These are phyloP conservation scores for Neocloeon triangulifer DNA, from an alignment of 1,140 invertebrate genomes.

Conservation along the genomic window DNA sequence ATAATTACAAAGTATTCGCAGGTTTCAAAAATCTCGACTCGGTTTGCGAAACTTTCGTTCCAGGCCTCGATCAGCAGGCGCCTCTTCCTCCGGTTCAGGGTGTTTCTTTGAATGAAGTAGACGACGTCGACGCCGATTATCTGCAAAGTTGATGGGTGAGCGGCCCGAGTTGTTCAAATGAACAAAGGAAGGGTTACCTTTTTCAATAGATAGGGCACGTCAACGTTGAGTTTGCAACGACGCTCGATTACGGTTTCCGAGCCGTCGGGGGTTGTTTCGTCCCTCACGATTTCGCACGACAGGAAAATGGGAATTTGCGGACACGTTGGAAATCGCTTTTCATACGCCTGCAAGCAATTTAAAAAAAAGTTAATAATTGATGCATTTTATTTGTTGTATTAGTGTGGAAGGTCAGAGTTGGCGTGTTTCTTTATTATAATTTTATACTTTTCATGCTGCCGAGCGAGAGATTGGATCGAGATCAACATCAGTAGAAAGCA, in stretches of 20 bases:
- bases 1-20: constrained; percentile 68
- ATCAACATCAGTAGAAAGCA: too few species aligned
- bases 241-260: constrained; percentile 64
- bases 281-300: constrained; percentile 63
- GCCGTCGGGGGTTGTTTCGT: constrained; percentile 56
- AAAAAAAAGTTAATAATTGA: too few species aligned
- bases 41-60: constrained; percentile 76
- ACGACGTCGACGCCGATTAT: constrained; percentile 86
- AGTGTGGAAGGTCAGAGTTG: too few species aligned
- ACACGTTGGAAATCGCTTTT: constrained; percentile 79
- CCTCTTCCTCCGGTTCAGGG: constrained; percentile 52
- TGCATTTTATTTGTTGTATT: too few species aligned
- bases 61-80: constrained; percentile 77
- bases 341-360: constrained; percentile 54
- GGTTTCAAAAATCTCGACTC: constrained; percentile 73
- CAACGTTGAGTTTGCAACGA: constrained; percentile 77
- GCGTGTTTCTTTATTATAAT: too few species aligned
- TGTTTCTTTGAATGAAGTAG: constrained; percentile 84
- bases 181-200: constrained; percentile 37
- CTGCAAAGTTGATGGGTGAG: constrained; percentile 23
- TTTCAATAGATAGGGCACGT: constrained; percentile 87
- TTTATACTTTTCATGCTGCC: too few species aligned
- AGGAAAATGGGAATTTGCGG: constrained; percentile 89
- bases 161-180: background rate
- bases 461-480: too few species aligned